A percentile compares a stretch with the other conserved stretches of the same genome.
These are phyloP conservation scores for Echiichthys vipera DNA, from an alignment of 2,797 vertebrate genomes.

Conservation along the genomic window DNA sequence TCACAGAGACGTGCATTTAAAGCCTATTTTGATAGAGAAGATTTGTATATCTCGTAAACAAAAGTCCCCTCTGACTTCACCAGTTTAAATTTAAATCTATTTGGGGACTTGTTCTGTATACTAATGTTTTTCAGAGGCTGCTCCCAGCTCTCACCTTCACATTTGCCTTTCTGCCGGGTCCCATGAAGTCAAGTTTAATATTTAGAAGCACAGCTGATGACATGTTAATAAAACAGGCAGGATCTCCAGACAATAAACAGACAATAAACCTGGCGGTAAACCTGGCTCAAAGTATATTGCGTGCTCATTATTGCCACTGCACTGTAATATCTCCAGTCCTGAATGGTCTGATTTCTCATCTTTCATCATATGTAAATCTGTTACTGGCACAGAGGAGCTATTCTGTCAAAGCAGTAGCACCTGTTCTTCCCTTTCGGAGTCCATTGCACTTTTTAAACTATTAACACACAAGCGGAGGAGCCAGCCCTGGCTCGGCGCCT, in stretches of 20 bases:
- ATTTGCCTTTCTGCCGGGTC: constrained; percentile 22
- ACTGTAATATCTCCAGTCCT: constrained; percentile 46
- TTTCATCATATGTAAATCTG: constrained; percentile 53
- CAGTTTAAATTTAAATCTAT: constrained; percentile 33
- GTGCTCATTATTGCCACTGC: constrained; percentile 50
- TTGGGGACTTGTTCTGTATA: constrained; percentile 9
- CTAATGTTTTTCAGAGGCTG: neutral
- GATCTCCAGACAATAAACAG: constrained; percentile 58
- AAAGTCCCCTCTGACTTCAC: constrained; percentile 17
- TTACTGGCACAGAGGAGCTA: constrained; percentile 32
- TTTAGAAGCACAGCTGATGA: constrained; percentile 53
- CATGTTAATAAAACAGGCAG: constrained; percentile 58
- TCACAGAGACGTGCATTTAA: constrained; percentile 12
- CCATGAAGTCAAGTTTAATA: constrained; percentile 53
- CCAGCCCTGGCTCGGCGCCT: constrained; percentile 9
- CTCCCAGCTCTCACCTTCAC: constrained; percentile 20
- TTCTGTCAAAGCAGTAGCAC: constrained; percentile 6
- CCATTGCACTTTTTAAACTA: constrained; percentile 38
- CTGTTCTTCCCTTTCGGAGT: constrained; percentile 27
- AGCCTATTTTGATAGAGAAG: constrained; percentile 13
- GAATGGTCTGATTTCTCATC: constrained; percentile 53
- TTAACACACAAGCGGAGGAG: constrained; percentile 15
- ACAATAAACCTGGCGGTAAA: constrained; percentile 63
- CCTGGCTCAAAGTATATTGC: constrained; percentile 45
- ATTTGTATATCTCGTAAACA: constrained; percentile 25